Evolutionary conservation across 2,888 invertebrate genomes (phyloP), one percentile per base, ranked within the genome.

Genomic region (Petrolisthes cinctipes): DNA sequence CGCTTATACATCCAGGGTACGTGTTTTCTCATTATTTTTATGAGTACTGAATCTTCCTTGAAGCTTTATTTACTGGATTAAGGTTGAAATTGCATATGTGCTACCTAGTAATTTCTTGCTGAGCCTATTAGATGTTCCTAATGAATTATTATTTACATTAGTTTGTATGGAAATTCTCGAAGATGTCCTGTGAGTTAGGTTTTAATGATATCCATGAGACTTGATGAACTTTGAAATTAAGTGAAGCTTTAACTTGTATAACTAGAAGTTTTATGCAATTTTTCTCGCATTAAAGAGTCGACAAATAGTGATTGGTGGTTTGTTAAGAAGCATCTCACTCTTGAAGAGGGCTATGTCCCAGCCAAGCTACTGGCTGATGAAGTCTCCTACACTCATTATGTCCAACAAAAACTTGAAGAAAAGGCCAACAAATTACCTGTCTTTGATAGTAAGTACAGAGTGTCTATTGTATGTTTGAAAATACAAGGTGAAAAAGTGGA

Each of bases 331-430:
- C 95, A 96, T 92, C 94, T 97, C 54, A 97, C 97, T 0, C 96
- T 97, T 92, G 97, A 98, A 93, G 97, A 96, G 92, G 98, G 98
- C 89, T 97, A 97, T 96, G 97, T 97, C n/a, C 97, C 97, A 20
- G 96, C 97, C 0, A 96, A 96, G 92, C 96, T 97, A 92, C 94
- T 98, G 4, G 96, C 97, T 94, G 96, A 97, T 92, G 96, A 97
- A 92, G 94, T 94, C 4, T 96, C 95, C 91, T 98, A 97, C 92
- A 95, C 95, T 0, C 93, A 96, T 78, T 97, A 97, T 92, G 95
- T 98, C 11, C 96, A 97, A 92, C 96, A 96, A 93, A 97, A 97
- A 93, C 93, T 98, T 1, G 96, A 97, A 92, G 97, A 97, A 92
- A 97, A 97, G 93, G 97, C 98, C 91, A 97, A 97, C 92, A 97